Evolutionary conservation across 2,888 invertebrate genomes (phyloP).

Genomic region (Drosophila anomelani): DNA sequence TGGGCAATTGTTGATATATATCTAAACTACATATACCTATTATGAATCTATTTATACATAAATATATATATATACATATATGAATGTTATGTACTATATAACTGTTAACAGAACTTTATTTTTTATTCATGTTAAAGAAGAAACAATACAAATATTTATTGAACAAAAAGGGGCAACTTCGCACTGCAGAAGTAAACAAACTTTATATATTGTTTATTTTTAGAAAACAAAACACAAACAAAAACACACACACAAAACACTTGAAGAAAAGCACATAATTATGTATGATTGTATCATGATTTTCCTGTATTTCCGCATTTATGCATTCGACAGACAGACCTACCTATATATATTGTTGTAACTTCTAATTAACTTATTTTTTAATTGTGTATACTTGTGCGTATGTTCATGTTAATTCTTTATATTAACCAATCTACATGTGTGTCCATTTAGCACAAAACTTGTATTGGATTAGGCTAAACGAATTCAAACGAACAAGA

Average conservation of each 20-base stretch:
- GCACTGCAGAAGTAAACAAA: constrained; percentile 25
- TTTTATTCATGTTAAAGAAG: constrained; percentile 69
- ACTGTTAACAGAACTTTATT: constrained; percentile 67
- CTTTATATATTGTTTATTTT: constrained; percentile 58
- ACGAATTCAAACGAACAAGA: constrained; percentile 15
- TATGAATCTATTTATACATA: constrained; percentile 49
- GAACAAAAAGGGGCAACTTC: constrained; percentile 37
- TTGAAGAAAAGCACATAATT: constrained; percentile 20
- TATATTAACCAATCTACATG: constrained; percentile 50
- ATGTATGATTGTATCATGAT: constrained; percentile 33
- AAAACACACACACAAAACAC: constrained; percentile 21
- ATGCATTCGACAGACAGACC: constrained; percentile 68
- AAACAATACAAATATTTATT: constrained; percentile 51
- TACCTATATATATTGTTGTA: constrained; percentile 60
- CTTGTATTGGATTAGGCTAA: constrained; percentile 20
- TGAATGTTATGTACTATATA: constrained; percentile 61
- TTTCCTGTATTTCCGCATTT: constrained; percentile 77
- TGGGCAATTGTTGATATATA: constrained; percentile 74
- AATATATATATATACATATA: constrained; percentile 41
- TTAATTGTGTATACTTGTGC: constrained; percentile 72
- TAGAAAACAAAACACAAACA: constrained; percentile 35
- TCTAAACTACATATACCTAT: constrained; percentile 52
- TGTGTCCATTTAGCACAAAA: constrained; percentile 28
- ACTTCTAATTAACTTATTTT: constrained; percentile 69
- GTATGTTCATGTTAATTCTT: constrained; percentile 75